Conservation (phyloP, 2,888 invertebrate genomes). For the Drosophila helvetica region DNA sequence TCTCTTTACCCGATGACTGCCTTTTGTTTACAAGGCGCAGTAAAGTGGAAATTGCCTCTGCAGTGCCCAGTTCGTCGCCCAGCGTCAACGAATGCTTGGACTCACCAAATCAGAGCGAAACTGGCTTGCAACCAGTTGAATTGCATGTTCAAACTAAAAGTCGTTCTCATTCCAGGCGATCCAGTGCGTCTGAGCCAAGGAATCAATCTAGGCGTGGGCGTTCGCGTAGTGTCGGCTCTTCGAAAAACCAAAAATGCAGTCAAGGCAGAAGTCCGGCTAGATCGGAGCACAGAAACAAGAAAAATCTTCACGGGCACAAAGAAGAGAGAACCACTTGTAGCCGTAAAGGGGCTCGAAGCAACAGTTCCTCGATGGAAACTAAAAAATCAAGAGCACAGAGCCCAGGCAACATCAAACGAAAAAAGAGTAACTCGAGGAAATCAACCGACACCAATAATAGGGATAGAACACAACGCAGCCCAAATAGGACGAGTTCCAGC, state of each 20-base stretch:
- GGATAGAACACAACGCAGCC: neutral
- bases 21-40: slow-evolving; percentile 27
- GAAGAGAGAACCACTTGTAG: neutral
- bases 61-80: neutral
- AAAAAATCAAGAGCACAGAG: neutral
- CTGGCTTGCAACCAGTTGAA: neutral
- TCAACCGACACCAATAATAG: neutral
- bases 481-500: neutral
- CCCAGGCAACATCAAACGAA: neutral
- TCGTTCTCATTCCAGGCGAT: neutral
- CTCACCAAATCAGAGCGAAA: neutral
- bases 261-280: neutral
- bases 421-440: neutral
- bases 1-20: slow-evolving; percentile 20
- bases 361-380: neutral
- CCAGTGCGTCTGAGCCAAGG: neutral
- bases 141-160: neutral
- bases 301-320: neutral
- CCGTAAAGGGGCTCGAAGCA: neutral
- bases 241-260: neutral
- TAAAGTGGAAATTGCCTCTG: neutral
- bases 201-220: neutral
- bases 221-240: neutral
- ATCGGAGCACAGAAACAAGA: neutral
- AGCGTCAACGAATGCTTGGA: neutral